Evolutionary conservation across 2,888 invertebrate species (phyloP).

Genomic region (Pseudococcus jackbeardsleyi): DNA sequence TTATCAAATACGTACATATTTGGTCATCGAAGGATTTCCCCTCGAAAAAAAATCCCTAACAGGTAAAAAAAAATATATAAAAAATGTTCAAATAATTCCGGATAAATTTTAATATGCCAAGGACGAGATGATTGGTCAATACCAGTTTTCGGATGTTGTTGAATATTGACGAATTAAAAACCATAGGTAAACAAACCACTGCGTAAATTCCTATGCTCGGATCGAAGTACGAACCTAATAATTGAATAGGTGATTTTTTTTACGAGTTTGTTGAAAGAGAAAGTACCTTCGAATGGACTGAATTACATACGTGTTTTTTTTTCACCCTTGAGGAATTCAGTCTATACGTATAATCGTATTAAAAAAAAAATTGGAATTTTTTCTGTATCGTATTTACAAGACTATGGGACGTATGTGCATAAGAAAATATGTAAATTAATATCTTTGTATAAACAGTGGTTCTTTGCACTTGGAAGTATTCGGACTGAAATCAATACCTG

Average conservation of each 20-base stretch:
- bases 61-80: background rate
- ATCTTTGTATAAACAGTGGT: background rate
- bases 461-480: constrained; percentile 7
- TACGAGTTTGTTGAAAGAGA: constrained; percentile 9
- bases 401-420: background rate
- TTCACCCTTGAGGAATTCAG: constrained; percentile 1
- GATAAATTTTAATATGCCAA: constrained; percentile 31
- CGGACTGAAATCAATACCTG: constrained; percentile 4
- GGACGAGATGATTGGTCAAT: constrained; percentile 27
- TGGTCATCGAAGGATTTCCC: constrained; percentile 10
- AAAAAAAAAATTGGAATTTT: background rate
- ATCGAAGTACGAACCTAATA: constrained; percentile 7
- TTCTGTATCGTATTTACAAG: background rate
- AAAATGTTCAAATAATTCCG: constrained; percentile 3
- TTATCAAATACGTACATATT: background rate
- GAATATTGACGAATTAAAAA: constrained; percentile 23
- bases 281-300: background rate
- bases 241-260: constrained; percentile 18
- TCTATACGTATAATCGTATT: background rate
- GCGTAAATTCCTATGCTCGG: background rate
- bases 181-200: constrained; percentile 13
- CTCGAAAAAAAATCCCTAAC: background rate
- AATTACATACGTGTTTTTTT: background rate
- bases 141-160: constrained; percentile 34
- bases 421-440: constrained; percentile 4